These are phyloP conservation scores for Sinocyclocheilus anophthalmus DNA, from an alignment of 2,113 vertebrate species.

Conservation along the genomic window DNA sequence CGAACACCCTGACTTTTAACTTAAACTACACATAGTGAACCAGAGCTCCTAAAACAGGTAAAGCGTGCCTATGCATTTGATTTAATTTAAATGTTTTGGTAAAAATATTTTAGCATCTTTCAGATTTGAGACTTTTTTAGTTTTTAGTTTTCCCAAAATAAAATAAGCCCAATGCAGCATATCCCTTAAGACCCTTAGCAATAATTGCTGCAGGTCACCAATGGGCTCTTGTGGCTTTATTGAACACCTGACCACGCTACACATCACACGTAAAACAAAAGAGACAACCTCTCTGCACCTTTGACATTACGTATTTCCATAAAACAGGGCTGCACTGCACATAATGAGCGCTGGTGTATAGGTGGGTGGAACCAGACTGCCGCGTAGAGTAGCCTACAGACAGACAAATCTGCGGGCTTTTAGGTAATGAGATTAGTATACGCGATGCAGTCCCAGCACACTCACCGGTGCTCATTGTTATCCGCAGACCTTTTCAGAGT, in stretches of 20 bases:
- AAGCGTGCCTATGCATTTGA: no score
- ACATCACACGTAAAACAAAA: background rate
- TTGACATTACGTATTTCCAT: background rate
- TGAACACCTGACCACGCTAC: background rate
- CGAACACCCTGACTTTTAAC: background rate
- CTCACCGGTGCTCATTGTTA: constrained; percentile 64
- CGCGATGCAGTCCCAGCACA: background rate
- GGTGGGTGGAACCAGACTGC: background rate
- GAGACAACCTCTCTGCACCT: background rate
- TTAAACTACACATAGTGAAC: background rate
- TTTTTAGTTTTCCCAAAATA: no score
- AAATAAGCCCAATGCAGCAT: no score
- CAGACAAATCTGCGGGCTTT: background rate
- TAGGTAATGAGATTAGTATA: background rate
- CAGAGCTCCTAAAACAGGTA: background rate
- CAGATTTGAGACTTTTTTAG: no score
- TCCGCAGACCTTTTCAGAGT: background rate
- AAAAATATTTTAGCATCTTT: no score
- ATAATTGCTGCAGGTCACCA: background rate
- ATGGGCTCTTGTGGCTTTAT: no score
- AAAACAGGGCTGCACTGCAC: constrained; percentile 49
- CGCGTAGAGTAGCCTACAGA: background rate
- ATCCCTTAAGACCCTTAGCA: background rate
- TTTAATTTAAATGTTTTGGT: no score
- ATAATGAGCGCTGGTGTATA: constrained; percentile 42